Conservation (phyloP, 2,888 invertebrate species). For the Cecidostiba fungosa region DNA sequence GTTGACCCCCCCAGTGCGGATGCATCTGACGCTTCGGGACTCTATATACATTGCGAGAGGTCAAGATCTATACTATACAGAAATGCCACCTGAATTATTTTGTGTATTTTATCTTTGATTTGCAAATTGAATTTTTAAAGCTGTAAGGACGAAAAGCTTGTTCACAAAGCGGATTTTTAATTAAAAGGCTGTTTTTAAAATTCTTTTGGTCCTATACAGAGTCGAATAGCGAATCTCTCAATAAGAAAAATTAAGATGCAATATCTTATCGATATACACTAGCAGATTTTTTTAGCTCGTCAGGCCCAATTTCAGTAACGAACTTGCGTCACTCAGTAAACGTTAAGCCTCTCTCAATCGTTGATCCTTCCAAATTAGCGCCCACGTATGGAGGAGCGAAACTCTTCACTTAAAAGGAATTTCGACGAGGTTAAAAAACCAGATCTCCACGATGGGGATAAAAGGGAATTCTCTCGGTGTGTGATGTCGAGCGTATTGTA, state of each 20-base stretch:
- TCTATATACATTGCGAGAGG: slow-evolving; percentile 2
- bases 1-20: slow-evolving; percentile 26
- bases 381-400: not conserved
- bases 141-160: not conserved
- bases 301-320: not conserved
- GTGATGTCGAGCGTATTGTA: slow-evolving; percentile 24
- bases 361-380: not conserved
- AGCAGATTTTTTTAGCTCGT: not conserved
- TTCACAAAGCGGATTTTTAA: not conserved
- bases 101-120: not conserved
- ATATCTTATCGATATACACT: not conserved
- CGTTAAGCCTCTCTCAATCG: not conserved
- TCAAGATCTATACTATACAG: slow-evolving; percentile 46
- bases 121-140: not conserved
- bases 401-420: not conserved
- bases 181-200: not conserved
- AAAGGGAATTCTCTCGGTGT: not conserved
- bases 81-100: not conserved
- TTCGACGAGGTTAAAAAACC: not conserved
- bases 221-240: too few relatives aligned
- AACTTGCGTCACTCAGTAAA: not conserved
- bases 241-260: not conserved
- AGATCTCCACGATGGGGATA: not conserved
- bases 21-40: slow-evolving; percentile 5
- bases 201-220: too few relatives aligned